Base-by-base conservation (phyloP, 2,113 vertebrate species). In the Pseudorhombus dupliciocellatus region DNA sequence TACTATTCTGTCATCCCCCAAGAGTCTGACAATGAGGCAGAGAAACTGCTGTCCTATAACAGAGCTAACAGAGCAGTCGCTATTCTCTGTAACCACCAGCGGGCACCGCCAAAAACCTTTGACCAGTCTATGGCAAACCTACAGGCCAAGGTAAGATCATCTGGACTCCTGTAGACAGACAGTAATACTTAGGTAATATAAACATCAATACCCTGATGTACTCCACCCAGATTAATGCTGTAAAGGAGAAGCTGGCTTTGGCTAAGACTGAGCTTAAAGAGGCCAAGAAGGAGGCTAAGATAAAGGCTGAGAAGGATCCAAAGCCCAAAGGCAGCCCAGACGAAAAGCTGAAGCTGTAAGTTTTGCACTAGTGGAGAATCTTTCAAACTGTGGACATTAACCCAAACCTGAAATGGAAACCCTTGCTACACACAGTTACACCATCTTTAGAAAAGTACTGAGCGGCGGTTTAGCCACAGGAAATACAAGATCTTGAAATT, bases 61-160 rank as follows among this genome's bases (percentile, higher is more conserved):
- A 61, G 93, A 34, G 93, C 91, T 0, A 95, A 95, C 82, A 89
- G 93, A 73, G 90, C 91, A 28, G 93, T 94, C 86, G 94, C 93
- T 88, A 85, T 94, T 83, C 91, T 94, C 48, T 94, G 93, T 75
- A 95, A 95, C 93, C 93, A 95, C 84, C 92, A 94, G 91, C 90
- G 92, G 82, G 93, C 92, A 34, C 91, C 91, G 67, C 93, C 94
- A 84, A 95, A 94, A 79, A 93, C 90, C 77, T 95, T 94, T 60
- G 92, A 94, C 1, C 91, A 94, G 66, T 95, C 93, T 4, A 94
- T 95, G 93, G 93, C 93, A 1, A 95, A 93, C 71, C 88, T 95
- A 26, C 93, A 94, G 70, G 31, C 82, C 16, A 95, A 94, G 92
- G 93, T 93, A 80, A 83, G 67, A 58, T 1, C 31, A 16, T 4